Evolutionary conservation across 2,797 vertebrate species (phyloP), one percentile per base, ranked within the genome.

Genomic region (Neomorphus geoffroyi): DNA sequence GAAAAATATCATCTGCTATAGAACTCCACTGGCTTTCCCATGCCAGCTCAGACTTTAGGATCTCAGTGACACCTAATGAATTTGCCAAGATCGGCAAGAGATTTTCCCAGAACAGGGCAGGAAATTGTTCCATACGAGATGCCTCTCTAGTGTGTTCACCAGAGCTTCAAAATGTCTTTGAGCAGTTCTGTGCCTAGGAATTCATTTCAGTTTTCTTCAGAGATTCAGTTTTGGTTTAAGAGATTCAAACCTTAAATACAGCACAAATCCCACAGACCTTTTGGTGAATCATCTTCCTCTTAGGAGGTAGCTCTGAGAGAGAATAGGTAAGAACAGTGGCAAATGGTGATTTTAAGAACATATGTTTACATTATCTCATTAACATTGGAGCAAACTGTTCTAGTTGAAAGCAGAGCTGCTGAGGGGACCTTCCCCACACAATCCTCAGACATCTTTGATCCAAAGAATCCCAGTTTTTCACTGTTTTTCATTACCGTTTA

Each of bases 31-130:
- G 18, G 33, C 10, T 65, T 57, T 54, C 39, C 57, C 5, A 2
- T 32, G 13, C 19, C 37, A 64, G 22, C 16, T 66, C 57, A 53
- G 37, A 56, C 21, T 83, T 12, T 53, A 41, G 16, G 21, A 51
- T 86, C 23, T 66, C 58, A 60, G 26, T 24, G 46, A 53, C 13
- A 50, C 45, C 24, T n/a, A 53, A 28, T 22, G 17, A 58, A 70
- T 27, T 58, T 0, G 0, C 9, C 37, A 41, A 32, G 15, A 82
- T 15, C 32, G 74, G 33, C 11, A 27, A 85, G 39, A 79, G 18
- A 3, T 22, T 28, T 32, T 56, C 35, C 30, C 41, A 66, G 41
- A 79, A 41, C 46, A 27, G 0, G 9, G 11, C 45, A 67, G 7
- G 26, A 65, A 79, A 64, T 7, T 11, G 21, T 9, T 62, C 18